These are phyloP conservation scores for Brachionus rubens DNA, from an alignment of 1,140 invertebrate species.

Conservation along the genomic window DNA sequence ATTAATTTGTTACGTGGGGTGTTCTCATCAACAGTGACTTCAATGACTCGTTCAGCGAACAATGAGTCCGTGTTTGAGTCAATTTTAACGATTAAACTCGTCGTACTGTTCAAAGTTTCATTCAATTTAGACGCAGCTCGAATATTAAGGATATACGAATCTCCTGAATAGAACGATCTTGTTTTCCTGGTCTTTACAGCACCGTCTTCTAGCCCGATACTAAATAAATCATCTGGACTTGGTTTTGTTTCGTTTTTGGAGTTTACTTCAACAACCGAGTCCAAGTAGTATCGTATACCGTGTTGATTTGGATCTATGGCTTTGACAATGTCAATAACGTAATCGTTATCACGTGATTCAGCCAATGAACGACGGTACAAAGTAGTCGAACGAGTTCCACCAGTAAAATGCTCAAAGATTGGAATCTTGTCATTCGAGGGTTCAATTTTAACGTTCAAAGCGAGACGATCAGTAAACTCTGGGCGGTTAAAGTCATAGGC, in stretches of 20 bases:
- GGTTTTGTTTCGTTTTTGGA: conserved; percentile 12
- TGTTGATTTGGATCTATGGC: conserved; percentile 31
- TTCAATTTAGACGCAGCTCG: conserved; percentile 10
- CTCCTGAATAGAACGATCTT: conserved; percentile 25
- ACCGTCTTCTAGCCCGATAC: conserved; percentile 2
- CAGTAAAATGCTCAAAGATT: conserved; percentile 30
- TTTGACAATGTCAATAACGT: conserved; percentile 37
- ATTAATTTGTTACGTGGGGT: not conserved
- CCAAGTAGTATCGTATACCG: conserved; percentile 30
- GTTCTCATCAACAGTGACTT: conserved; percentile 15
- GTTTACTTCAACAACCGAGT: not conserved
- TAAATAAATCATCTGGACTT: conserved; percentile 16
- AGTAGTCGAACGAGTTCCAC: not conserved
- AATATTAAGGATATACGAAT: not conserved
- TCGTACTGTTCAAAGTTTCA: not conserved
- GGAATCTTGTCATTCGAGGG: conserved; percentile 42
- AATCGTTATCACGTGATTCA: conserved; percentile 23
- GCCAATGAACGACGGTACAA: not conserved
- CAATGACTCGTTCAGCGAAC: conserved; percentile 2
- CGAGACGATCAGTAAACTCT: not conserved
- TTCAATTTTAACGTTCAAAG: not conserved
- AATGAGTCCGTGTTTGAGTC: conserved; percentile 16
- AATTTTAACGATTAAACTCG: conserved; percentile 22
- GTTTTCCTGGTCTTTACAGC: conserved; percentile 34
- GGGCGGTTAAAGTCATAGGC: not conserved